Conservation (phyloP, 2,113 vertebrate species). For the Urocitellus parryii region DNA sequence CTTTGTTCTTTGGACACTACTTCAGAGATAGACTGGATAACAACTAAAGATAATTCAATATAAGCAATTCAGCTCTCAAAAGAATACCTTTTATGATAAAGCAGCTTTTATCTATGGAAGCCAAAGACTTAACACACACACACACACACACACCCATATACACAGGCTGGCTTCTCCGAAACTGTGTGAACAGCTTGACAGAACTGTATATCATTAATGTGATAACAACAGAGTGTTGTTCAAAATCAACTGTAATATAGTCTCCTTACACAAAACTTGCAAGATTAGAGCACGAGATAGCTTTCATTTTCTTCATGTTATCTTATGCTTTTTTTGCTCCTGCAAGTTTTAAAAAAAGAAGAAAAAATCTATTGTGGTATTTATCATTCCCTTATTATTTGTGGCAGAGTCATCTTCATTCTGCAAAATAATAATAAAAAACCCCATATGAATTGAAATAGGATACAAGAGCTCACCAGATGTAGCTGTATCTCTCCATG, state of each 20-base stretch:
- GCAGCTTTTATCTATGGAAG: constrained; percentile 1
- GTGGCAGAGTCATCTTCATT: constrained; percentile 58
- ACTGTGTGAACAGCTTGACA: constrained; percentile 16
- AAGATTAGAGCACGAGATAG: constrained; percentile 57
- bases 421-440: constrained; percentile 71
- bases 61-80: constrained; percentile 42
- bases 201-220: constrained; percentile 56
- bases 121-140: constrained; percentile 58
- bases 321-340: constrained; percentile 70
- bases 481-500: constrained; percentile 65
- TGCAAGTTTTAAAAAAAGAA: constrained; percentile 40
- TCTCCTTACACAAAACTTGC: constrained; percentile 44
- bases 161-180: constrained; percentile 43
- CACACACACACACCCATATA: constrained; percentile 22
- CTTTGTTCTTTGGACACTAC: constrained; percentile 42
- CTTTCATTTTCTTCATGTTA: constrained; percentile 65
- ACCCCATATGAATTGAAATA: constrained; percentile 70
- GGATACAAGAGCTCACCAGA: constrained; percentile 67
- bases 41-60: constrained; percentile 41
- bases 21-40: not conserved
- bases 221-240: not conserved
- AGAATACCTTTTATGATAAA: constrained; percentile 45
- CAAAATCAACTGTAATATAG: constrained; percentile 28
- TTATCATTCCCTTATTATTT: constrained; percentile 73
- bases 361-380: constrained; percentile 61